Evolutionary conservation across 2,888 invertebrate genomes (phyloP).

Genomic region (Dolichopus griseipennis): DNA sequence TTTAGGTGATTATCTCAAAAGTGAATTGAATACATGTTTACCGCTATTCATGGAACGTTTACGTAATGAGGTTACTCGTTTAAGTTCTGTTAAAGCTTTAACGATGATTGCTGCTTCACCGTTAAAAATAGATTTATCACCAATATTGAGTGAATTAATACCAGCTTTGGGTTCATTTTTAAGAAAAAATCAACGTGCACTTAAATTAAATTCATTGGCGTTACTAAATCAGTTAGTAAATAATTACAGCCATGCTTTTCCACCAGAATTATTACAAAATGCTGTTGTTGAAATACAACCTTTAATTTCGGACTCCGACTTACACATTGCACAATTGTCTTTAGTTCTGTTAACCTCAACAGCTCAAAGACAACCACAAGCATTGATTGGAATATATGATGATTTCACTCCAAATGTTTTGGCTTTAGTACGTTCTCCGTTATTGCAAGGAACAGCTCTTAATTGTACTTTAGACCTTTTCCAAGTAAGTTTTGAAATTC

Average conservation of each 20-base stretch:
- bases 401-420: constrained; percentile 79
- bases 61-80: constrained; percentile 91
- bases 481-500: constrained; percentile 41
- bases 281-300: constrained; percentile 84
- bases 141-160: constrained; percentile 77
- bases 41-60: constrained; percentile 92
- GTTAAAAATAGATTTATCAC: constrained; percentile 69
- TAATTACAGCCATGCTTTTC: constrained; percentile 62
- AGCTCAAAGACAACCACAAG: constrained; percentile 67
- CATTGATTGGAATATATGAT: constrained; percentile 62
- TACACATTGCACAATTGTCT: constrained; percentile 92
- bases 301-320: constrained; percentile 84
- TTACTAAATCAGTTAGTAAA: constrained; percentile 83
- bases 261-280: constrained; percentile 57
- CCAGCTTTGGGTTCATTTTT: constrained; percentile 89
- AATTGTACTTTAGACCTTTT: constrained; percentile 86
- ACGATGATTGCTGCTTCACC: constrained; percentile 90
- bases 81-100: constrained; percentile 92
- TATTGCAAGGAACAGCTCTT: constrained; percentile 80
- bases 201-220: constrained; percentile 83
- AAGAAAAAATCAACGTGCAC: constrained; percentile 90
- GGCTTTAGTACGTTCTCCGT: constrained; percentile 77
- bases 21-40: constrained; percentile 73
- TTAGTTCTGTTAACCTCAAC: constrained; percentile 74
- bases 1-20: constrained; percentile 75